These are phyloP conservation scores for Gopherus flavomarginatus DNA, from an alignment of 2,113 vertebrate genomes.

Conservation along the genomic window DNA sequence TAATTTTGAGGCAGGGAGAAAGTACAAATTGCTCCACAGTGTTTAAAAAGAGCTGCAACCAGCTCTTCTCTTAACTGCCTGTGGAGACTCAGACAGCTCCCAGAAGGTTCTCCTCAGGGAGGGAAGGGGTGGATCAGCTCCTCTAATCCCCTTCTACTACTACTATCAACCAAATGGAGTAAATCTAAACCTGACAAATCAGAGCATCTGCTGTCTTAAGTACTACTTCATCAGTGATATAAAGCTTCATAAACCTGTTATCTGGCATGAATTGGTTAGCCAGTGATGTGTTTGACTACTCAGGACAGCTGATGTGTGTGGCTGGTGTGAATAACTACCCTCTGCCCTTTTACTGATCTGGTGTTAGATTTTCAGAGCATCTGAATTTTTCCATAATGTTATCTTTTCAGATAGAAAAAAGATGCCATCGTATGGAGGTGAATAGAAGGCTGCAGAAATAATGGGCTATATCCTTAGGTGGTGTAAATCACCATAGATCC, in stretches of 20 bases:
- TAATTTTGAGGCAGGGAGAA: background rate
- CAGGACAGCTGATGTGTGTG: rapidly evolving
- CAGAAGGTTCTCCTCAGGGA: background rate
- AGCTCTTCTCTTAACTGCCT: background rate
- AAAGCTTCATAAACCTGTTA: background rate
- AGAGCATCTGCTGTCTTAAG: rapidly evolving
- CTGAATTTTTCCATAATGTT: background rate
- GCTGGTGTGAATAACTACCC: background rate
- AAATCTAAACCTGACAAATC: background rate
- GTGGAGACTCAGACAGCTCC: background rate
- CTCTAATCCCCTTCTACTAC: too few relatives aligned
- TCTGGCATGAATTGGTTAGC: rapidly evolving
- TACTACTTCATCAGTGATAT: background rate
- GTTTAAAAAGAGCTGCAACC: background rate
- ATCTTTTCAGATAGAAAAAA: background rate
- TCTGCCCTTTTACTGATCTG: background rate
- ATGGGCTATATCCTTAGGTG: background rate
- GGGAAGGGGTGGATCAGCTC: background rate
- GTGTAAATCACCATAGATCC: background rate
- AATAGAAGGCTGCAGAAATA: background rate
- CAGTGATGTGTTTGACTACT: background rate
- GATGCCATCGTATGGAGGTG: background rate
- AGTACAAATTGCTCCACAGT: background rate
- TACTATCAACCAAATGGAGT: background rate
- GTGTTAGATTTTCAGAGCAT: background rate